Base-by-base conservation (phyloP, 2,113 vertebrate genomes). In the Eurystomus gularis region DNA sequence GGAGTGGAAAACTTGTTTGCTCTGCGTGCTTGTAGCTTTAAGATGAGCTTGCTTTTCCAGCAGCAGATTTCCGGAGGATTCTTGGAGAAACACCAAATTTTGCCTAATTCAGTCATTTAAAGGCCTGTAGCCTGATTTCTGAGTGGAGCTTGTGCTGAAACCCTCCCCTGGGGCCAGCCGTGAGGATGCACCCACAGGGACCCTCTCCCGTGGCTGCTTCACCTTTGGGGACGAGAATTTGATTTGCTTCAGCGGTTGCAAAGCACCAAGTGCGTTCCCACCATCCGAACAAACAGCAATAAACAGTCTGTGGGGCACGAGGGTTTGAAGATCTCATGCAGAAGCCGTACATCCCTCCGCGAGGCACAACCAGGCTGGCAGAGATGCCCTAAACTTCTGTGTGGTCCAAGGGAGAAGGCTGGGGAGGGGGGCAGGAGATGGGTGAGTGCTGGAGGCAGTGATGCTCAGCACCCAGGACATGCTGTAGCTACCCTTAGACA, bases 21-120 rank as follows among this genome's bases (percentile, higher is more conserved):
- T 73, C 71, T 3, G 29, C 0, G 4, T 33, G 78, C 11, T 1
- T 92, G 93, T 26, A 37, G 90, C 96, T 94, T 96, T 95, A 94
- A 95, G 96, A 96, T 96, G 95, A 96, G 95, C 68, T 97, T 86
- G 96, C 96, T 95, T 96, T 96, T 97, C 96, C 96, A 96, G 92
- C 82, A 90, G 90, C 94, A 95, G 76, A 96, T 96, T 97, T 97
- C 96, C 94, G 82, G 96, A 94, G 90, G 40, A 94, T 95, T 96
- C 94, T 96, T 97, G 96, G 96, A 96, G 86, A 96, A 95, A 48
- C 92, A 90, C 90, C 96, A 97, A 93, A 88, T 93, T 94, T 88
- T 82, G 90, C 92, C 92, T 92, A 90, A 96, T 95, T 92, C 96
- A 81, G 76, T 51, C 88, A 40, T 78, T 95, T 92, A 71, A 96